A percentile compares a stretch with the other conserved stretches of the same genome.
Evolutionary conservation across 2,888 invertebrate species (phyloP).

Genomic region (Cantharis lateralis): DNA sequence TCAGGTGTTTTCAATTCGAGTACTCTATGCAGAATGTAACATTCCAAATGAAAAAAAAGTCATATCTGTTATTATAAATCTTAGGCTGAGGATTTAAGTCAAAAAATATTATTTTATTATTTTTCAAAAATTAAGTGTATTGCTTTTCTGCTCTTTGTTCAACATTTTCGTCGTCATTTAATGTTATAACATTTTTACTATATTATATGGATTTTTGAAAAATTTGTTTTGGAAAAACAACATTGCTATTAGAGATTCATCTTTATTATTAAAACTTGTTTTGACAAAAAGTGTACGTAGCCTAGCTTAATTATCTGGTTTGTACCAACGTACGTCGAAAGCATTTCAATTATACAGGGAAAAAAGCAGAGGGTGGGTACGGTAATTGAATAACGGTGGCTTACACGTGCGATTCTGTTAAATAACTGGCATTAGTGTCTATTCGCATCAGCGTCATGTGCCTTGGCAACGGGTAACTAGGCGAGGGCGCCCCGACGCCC

Average conservation of each 20-base stretch:
- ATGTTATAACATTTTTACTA: no score
- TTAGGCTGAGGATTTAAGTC: no score
- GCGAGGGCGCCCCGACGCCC: conserved; percentile 29
- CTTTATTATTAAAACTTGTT: background rate
- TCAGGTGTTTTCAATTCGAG: background rate
- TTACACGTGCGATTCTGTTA: conserved; percentile 39
- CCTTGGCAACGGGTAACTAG: conserved; percentile 37
- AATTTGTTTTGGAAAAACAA: background rate
- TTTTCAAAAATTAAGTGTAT: background rate
- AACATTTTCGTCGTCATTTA: background rate
- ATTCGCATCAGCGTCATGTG: conserved; percentile 38
- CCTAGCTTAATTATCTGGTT: conserved; percentile 16
- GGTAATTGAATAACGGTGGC: conserved; percentile 32
- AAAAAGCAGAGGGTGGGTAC: conserved; percentile 16
- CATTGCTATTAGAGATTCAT: background rate
- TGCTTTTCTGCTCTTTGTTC: background rate
- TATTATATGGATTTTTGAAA: background rate
- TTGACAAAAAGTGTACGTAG: conserved; percentile 1
- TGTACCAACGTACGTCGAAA: conserved; percentile 1
- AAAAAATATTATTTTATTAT: background rate
- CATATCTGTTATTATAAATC: no score
- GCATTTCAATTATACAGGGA: conserved; percentile 24
- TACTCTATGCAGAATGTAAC: background rate
- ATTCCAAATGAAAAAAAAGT: background rate
- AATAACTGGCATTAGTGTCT: conserved; percentile 41